phyloP scores from a whole-genome alignment of 2,113 vertebrate species.

The Okapia johnstoni region DNA sequence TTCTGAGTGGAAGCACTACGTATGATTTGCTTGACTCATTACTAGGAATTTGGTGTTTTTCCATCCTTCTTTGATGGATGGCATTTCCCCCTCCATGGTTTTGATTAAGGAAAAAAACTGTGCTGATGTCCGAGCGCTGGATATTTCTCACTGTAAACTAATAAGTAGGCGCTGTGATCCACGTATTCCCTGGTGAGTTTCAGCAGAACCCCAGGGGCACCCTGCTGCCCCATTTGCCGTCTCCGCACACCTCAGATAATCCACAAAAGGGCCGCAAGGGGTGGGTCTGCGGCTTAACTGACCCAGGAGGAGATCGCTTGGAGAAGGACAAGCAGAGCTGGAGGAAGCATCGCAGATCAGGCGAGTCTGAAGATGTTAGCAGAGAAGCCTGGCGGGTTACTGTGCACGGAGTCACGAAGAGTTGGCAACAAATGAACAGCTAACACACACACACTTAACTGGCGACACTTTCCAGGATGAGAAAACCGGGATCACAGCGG shows the following conservation, averaged over 20 bases:
- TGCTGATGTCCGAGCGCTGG: background rate
- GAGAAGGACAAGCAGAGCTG: background rate
- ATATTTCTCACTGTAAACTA: background rate
- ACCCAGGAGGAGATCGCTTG: background rate
- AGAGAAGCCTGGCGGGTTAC: background rate
- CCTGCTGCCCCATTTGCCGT: rapidly evolving
- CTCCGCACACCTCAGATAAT: no score
- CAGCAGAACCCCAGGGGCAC: rapidly evolving
- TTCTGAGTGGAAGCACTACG: background rate
- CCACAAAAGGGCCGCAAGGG: no score
- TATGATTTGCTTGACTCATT: background rate
- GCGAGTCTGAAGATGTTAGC: background rate
- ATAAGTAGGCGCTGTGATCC: background rate
- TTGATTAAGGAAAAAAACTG: background rate
- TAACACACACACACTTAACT: background rate
- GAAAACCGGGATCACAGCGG: background rate
- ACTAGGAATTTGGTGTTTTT: background rate
- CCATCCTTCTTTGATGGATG: background rate
- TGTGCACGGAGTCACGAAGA: background rate
- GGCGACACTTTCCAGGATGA: background rate
- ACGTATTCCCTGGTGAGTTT: background rate
- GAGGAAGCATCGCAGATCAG: background rate
- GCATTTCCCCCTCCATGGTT: background rate
- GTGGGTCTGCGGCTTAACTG: background rate
- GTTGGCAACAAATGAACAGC: background rate